These are phyloP conservation scores for Thymelicus lineola DNA, from an alignment of 2,888 invertebrate species.

Conservation along the genomic window DNA sequence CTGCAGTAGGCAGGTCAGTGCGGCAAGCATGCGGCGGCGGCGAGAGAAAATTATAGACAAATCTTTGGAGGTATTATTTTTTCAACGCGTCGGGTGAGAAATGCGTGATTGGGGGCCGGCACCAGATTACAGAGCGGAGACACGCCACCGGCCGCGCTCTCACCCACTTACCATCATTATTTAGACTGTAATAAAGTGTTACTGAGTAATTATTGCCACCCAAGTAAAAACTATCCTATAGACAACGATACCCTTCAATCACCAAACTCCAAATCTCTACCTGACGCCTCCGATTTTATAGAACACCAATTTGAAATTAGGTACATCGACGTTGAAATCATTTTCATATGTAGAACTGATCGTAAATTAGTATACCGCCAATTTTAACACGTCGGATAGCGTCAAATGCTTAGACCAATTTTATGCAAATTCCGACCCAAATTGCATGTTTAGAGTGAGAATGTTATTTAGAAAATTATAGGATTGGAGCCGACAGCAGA, in stretches of 20 bases:
- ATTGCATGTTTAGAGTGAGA: conserved; percentile 73
- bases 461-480: conserved; percentile 78
- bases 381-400: conserved; percentile 74
- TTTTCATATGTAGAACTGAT: conserved; percentile 55
- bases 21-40: conserved; percentile 58
- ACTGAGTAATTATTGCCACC: conserved; percentile 78
- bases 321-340: conserved; percentile 20
- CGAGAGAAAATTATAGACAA: conserved; percentile 83
- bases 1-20: conserved; percentile 38
- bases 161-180: conserved; percentile 78
- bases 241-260: conserved; percentile 40
- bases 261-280: conserved; percentile 22
- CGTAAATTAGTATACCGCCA: conserved; percentile 63
- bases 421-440: conserved; percentile 80
- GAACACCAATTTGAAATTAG: conserved; percentile 25
- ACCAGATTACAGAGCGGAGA: conserved; percentile 77
- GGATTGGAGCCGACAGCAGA: conserved; percentile 71
- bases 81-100: conserved; percentile 85
- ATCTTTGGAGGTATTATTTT: conserved; percentile 82
- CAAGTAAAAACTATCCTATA: conserved; percentile 48
- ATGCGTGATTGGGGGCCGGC: conserved; percentile 83
- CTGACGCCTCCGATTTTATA: conserved; percentile 19
- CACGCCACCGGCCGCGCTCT: conserved; percentile 78
- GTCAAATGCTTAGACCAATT: conserved; percentile 76
- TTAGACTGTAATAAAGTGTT: conserved; percentile 81